A percentile compares a stretch with the other conserved stretches of the same genome.
Evolutionary conservation across 2,888 invertebrate genomes (phyloP).

Genomic region (Polia nebulosa): DNA sequence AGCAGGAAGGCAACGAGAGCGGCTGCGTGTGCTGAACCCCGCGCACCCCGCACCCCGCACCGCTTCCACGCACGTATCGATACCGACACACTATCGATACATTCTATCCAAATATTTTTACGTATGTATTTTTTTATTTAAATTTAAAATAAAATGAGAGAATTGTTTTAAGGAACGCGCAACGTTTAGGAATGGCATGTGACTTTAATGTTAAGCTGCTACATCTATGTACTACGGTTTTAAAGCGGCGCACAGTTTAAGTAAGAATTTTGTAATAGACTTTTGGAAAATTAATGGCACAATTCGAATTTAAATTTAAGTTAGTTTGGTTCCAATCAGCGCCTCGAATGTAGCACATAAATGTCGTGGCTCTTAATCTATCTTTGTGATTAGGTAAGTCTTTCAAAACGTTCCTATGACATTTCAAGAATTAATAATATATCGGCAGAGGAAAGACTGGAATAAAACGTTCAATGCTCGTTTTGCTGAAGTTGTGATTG

Average conservation of each 20-base stretch:
- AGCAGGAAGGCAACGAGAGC: constrained; percentile 95
- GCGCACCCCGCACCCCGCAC: constrained; percentile 65
- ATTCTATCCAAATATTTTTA: constrained; percentile 61
- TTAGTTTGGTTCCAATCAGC: constrained; percentile 11
- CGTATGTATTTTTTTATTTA: constrained; percentile 61
- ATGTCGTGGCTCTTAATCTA: constrained; percentile 30
- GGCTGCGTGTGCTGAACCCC: constrained; percentile 95
- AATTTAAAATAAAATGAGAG: constrained; percentile 37
- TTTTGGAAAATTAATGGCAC: constrained; percentile 4
- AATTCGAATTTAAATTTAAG: constrained; percentile 11
- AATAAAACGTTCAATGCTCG: constrained; percentile 35
- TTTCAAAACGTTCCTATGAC: constrained; percentile 47
- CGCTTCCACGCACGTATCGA: constrained; percentile 70
- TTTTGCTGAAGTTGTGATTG: constrained; percentile 37
- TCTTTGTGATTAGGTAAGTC: constrained; percentile 41
- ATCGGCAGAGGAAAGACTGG: constrained; percentile 60
- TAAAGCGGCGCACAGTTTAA: neutral
- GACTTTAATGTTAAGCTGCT: constrained; percentile 48
- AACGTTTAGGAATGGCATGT: constrained; percentile 54
- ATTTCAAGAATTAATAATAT: constrained; percentile 44
- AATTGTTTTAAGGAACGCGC: constrained; percentile 59
- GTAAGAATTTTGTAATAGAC: constrained; percentile 19
- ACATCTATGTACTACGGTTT: constrained; percentile 38
- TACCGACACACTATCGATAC: constrained; percentile 55
- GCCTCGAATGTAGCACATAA: constrained; percentile 30